These are phyloP conservation scores for Apis laboriosa DNA, from an alignment of 1,140 invertebrate species.

Conservation along the genomic window DNA sequence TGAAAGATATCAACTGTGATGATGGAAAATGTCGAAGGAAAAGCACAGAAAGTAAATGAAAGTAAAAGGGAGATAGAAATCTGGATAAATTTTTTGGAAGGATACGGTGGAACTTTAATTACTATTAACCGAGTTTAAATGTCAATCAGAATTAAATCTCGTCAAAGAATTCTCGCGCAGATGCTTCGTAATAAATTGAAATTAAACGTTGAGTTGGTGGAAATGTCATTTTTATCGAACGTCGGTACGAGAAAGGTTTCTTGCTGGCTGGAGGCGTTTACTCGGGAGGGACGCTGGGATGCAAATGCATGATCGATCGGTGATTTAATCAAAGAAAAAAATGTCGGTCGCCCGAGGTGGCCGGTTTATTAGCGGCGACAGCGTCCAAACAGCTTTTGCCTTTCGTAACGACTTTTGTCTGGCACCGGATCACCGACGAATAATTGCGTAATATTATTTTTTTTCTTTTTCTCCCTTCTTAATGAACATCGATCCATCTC, in stretches of 20 bases:
- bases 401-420: slow-evolving; percentile 22
- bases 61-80: no score
- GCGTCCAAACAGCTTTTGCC: background rate
- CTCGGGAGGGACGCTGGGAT: slow-evolving; percentile 1
- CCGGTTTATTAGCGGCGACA: slow-evolving; percentile 25
- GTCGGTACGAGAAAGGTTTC: background rate
- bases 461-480: no score
- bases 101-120: no score
- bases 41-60: no score
- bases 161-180: no score
- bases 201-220: background rate
- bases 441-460: background rate
- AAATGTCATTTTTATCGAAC: background rate
- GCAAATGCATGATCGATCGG: slow-evolving; percentile 45
- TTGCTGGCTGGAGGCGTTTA: background rate
- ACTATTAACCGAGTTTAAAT: no score
- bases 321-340: slow-evolving; percentile 40
- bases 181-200: no score
- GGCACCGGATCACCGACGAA: background rate
- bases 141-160: no score
- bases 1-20: no score
- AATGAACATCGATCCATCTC: no score
- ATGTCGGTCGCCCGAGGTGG: slow-evolving; percentile 24
- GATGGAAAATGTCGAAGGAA: no score
- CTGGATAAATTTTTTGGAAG: no score